Percentiles rank a stretch among this genome's conserved stretches.
Evolutionary conservation across 2,888 invertebrate genomes (phyloP).

Genomic region (Galeopsomyia nigrocyanea): DNA sequence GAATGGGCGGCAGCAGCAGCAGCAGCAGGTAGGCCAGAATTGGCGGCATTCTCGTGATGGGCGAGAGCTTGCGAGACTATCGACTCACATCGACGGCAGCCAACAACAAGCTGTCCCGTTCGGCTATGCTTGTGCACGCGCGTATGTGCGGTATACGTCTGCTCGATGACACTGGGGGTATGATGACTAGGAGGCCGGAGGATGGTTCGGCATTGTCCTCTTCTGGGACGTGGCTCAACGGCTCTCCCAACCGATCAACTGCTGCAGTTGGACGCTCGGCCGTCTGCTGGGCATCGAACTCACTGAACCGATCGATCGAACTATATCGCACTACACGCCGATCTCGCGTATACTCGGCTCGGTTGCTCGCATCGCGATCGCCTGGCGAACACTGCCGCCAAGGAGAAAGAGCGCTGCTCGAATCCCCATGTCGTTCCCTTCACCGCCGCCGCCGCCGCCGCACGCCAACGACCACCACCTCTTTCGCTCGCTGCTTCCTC

Average conservation of each 20-base stretch:
- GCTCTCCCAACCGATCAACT: background rate
- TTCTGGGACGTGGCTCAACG: no score
- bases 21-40: background rate
- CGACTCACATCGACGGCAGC: no score
- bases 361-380: conserved; percentile 28
- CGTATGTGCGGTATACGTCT: no score
- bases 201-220: no score
- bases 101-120: no score
- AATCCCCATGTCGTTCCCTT: conserved; percentile 8
- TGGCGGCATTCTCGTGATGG: no score
- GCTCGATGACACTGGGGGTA: no score
- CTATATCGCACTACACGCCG: background rate
- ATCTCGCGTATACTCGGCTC: background rate
- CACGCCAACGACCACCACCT: background rate
- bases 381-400: background rate
- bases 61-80: no score
- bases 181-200: no score
- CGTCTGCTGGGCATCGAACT: conserved; percentile 37
- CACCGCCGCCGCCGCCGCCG: background rate
- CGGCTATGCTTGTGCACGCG: no score
- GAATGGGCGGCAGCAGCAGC: background rate
- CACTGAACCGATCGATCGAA: background rate
- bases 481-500: conserved; percentile 31
- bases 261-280: no score
- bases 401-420: conserved; percentile 4